A percentile compares a stretch with the other conserved stretches of the same genome.
phyloP scores from a whole-genome alignment of 2,113 vertebrate genomes.

The Gracilinanus agilis region DNA sequence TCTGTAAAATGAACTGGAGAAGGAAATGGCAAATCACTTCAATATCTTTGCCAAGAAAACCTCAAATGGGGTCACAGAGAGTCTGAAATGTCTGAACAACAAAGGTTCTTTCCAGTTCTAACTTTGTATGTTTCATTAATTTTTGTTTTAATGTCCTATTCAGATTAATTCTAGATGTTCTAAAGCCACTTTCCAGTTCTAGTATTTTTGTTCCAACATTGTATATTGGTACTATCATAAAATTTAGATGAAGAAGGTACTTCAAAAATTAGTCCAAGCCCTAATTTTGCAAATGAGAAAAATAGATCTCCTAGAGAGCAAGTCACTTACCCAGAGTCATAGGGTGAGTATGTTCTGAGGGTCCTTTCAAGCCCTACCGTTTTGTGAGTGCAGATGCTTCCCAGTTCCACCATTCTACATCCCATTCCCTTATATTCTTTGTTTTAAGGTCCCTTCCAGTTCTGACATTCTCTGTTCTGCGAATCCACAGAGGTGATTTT shows the following conservation, averaged over 20 bases:
- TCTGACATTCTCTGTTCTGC: neutral
- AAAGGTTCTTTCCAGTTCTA: neutral
- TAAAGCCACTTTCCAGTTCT: neutral
- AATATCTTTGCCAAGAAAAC: too few relatives aligned
- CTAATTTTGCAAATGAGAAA: neutral
- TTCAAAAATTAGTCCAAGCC: neutral
- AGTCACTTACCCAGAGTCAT: neutral
- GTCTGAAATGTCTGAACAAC: too few relatives aligned
- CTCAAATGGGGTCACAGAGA: too few relatives aligned
- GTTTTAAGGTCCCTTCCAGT: neutral
- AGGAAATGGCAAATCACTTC: too few relatives aligned
- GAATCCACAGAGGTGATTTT: neutral
- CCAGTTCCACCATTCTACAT: neutral
- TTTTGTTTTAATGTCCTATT: neutral
- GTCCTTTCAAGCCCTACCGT: neutral
- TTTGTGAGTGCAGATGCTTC: neutral
- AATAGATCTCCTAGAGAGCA: neutral
- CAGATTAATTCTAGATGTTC: neutral
- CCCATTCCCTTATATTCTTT: neutral
- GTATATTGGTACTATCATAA: neutral
- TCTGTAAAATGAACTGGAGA: too few relatives aligned
- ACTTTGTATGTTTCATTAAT: neutral
- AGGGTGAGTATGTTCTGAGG: neutral
- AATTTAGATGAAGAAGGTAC: neutral
- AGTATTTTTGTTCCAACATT: neutral